Base-by-base conservation (phyloP, 1,140 invertebrate genomes). In the Laupala kohalensis region DNA sequence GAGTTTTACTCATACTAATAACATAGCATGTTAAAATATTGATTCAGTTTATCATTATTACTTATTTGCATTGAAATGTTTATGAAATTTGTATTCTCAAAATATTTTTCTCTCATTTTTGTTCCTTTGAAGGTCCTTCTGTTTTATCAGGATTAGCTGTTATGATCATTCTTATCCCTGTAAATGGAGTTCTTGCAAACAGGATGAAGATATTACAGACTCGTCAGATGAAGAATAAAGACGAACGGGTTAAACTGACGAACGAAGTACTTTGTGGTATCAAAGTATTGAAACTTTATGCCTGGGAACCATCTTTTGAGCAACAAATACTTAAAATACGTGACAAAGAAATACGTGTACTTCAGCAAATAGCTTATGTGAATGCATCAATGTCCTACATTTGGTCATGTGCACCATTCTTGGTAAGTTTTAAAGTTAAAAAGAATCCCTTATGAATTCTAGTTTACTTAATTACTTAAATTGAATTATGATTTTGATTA, bases 351-450 rank as follows among this genome's bases (percentile, higher is more conserved):
- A 89, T 95, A 75, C 83, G 90, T 75, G 91, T 94, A 12, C 82
- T 96, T 27, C 92, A 90, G 79, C 84, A 91, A 75, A 86, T 92
- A 0, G 93, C 93, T 0, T 95, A 95, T 82, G 81, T 95, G 15
- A 95, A 95, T 84, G 92, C 94, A 25, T 88, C 88, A 27, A 94
- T 92, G 15, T 93, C 93, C 64, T 97, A 98, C 79, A 90, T 96
- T 73, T 98, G 95, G 95, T 92, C 92, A 3, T 96, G 93, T 81
- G 95, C 95, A 12, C 96, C 96, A 24, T 97, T 97, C 81, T 84
- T 98, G 88, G 96, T 98, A 85, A 87, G 87, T 82, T 24, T 9
- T 64, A n/a, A 15, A n/a, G n/a, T 24, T 0, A 15, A 64, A 64
- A n/a, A n/a, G n/a, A n/a, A n/a, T n/a, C n/a, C n/a, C n/a, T n/a